Evolutionary conservation across 1,140 invertebrate genomes (phyloP), one percentile per base, ranked within the genome.

Genomic region (Homalodisca vitripennis): DNA sequence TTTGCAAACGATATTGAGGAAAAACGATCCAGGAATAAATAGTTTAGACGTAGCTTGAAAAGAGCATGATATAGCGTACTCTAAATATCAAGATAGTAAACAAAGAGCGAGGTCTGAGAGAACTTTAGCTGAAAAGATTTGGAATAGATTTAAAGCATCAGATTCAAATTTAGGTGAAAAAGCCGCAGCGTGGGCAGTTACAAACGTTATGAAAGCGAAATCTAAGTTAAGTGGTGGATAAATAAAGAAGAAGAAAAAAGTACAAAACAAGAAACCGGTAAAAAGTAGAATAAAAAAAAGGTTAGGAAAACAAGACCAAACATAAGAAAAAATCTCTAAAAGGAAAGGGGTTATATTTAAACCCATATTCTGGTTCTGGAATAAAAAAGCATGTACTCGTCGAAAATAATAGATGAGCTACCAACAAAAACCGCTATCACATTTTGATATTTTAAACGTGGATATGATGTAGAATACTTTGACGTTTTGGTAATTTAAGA

Each of bases 11-110:
- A 73, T 79, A 63, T 73, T 82, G 73, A 69, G 46, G 24, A 74
- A 78, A 70, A 79, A 76, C 30, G 77, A 82, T 77, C 31, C 48
- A 30, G 77, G 78, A 27, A 75, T 82, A 29, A 82, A 81, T 76
- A 67, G 51, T 41, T 74, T 82, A 31, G 80, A 82, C 73, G 24
- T 69, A 48, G 74, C 78, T 10, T 81, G 80, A 66, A 80, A 78
- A 73, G 55, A 77, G 22, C 82, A 82, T 69, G 78, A 81, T 75
- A 81, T 82, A 64, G 74, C 75, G 17, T 82, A 81, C 73, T 73
- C 73, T 0, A 68, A 79, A 68, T 74, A 74, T 55, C 75, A 75
- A 51, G 70, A 79, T 74, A 67, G 79, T 66, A n/a, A 65, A 14
- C 68, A 70, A 29, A 74, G 80, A 75, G 76, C 80, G 70, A 57